Evolutionary conservation across 2,113 vertebrate genomes (phyloP).

Genomic region (Syngnathoides biaculeatus): DNA sequence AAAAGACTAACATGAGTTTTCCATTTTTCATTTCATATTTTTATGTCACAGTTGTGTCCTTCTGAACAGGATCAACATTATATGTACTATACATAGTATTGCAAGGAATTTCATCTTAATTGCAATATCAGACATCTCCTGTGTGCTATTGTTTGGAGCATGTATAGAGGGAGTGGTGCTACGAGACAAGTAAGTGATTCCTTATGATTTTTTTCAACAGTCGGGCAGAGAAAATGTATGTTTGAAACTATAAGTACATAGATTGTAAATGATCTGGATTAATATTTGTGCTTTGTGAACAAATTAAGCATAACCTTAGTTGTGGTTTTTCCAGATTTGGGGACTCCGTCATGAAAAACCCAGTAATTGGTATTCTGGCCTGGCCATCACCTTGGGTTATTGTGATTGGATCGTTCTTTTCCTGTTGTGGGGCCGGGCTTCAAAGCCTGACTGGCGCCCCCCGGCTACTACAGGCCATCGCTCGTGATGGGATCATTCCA

Average conservation of each 20-base stretch:
- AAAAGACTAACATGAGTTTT: too few relatives aligned
- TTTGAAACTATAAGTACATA: background rate
- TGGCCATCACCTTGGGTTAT: slow-evolving; percentile 97
- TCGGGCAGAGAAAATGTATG: background rate
- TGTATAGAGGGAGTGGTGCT: slow-evolving; percentile 92
- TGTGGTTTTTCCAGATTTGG: slow-evolving; percentile 77
- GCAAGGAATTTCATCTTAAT: slow-evolving; percentile 49
- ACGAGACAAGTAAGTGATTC: slow-evolving; percentile 86
- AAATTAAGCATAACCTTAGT: background rate
- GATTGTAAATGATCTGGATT: background rate
- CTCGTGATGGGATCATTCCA: slow-evolving; percentile 87
- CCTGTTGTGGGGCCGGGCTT: slow-evolving; percentile 91
- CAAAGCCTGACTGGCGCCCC: slow-evolving; percentile 94
- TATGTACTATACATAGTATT: background rate
- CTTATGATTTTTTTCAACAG: background rate
- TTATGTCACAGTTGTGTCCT: background rate
- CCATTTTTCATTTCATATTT: too few relatives aligned
- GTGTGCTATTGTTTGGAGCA: slow-evolving; percentile 88
- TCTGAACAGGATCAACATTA: background rate
- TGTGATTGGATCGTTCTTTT: slow-evolving; percentile 96
- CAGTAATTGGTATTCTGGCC: slow-evolving; percentile 86
- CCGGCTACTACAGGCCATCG: slow-evolving; percentile 90
- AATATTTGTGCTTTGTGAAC: too few relatives aligned
- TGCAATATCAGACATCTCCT: slow-evolving; percentile 81
- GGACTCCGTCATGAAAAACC: slow-evolving; percentile 81